phyloP scores from a whole-genome alignment of 1,140 invertebrate species.

The Andrena cerasifolii region DNA sequence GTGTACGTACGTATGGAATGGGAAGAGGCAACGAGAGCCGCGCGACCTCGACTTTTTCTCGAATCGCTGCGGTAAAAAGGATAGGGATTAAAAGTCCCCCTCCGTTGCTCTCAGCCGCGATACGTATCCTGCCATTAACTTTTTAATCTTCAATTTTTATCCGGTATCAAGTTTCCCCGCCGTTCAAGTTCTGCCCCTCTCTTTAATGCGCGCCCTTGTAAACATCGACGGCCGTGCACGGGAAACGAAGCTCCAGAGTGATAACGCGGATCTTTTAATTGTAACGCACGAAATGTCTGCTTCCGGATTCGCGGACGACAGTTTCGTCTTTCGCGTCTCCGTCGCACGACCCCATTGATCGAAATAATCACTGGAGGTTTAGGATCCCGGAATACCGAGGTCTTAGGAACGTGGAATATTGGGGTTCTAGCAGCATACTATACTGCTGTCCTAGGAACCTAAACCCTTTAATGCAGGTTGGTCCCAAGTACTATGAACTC shows the following conservation, averaged over 20 bases:
- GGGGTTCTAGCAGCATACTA: too few relatives aligned
- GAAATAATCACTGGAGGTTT: too few relatives aligned
- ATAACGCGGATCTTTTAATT: neutral
- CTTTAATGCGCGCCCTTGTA: neutral
- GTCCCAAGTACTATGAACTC: too few relatives aligned
- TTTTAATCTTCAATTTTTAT: conserved; percentile 14
- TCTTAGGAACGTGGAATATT: too few relatives aligned
- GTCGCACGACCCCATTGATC: neutral
- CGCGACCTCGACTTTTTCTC: conserved; percentile 32
- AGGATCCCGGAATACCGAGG: too few relatives aligned
- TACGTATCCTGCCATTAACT: conserved; percentile 5
- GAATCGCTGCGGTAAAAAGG: conserved; percentile 27
- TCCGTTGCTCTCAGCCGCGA: conserved; percentile 19
- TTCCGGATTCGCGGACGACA: too few relatives aligned
- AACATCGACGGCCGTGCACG: neutral
- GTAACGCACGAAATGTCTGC: too few relatives aligned
- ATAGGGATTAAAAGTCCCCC: conserved; percentile 46
- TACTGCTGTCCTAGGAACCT: too few relatives aligned
- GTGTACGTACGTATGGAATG: conserved; percentile 8
- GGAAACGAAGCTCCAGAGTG: neutral
- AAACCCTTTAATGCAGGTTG: too few relatives aligned
- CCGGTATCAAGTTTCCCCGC: neutral
- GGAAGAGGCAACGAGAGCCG: neutral
- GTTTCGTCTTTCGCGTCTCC: neutral
- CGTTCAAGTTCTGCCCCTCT: neutral